Evolutionary conservation across 2,797 vertebrate genomes (phyloP).

Genomic region (Microctenopoma steveboyesi): DNA sequence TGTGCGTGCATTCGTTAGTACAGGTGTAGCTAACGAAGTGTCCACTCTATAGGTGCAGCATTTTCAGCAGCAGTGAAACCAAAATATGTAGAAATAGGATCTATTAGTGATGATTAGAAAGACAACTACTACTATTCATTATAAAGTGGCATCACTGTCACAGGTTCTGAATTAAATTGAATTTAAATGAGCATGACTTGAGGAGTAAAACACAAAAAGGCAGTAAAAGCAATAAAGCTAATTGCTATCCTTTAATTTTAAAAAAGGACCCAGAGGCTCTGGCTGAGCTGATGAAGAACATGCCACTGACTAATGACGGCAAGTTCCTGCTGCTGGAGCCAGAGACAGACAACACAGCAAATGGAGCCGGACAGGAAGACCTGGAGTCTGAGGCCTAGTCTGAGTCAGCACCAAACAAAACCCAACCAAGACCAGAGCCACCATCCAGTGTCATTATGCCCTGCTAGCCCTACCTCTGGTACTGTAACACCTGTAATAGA

Average conservation of each 20-base stretch:
- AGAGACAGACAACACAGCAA: constrained; percentile 73
- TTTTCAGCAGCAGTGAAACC: background rate
- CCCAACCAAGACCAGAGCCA: constrained; percentile 13
- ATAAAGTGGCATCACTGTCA: background rate
- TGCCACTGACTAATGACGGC: constrained; percentile 92
- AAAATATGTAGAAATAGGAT: background rate
- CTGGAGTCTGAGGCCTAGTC: constrained; percentile 94
- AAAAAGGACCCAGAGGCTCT: constrained; percentile 92
- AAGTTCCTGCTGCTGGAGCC: constrained; percentile 92
- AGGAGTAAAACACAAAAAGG: background rate
- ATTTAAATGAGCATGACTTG: background rate
- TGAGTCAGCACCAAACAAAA: background rate
- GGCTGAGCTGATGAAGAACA: constrained; percentile 93
- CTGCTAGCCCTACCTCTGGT: constrained; percentile 38
- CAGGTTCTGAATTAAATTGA: background rate
- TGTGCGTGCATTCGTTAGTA: too few species aligned
- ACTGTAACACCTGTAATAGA: constrained; percentile 49
- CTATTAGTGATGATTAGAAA: constrained; percentile 3
- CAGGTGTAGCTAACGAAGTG: too few species aligned
- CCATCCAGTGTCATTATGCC: constrained; percentile 12
- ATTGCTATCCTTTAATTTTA: too few species aligned
- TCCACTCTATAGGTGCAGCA: too few species aligned
- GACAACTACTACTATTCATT: background rate
- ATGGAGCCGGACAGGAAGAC: constrained; percentile 79
- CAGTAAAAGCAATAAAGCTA: background rate